These are phyloP conservation scores for Hydrozoanthus tunicans DNA, from an alignment of 64 coral and sea anemone genomes.

Conservation along the genomic window DNA sequence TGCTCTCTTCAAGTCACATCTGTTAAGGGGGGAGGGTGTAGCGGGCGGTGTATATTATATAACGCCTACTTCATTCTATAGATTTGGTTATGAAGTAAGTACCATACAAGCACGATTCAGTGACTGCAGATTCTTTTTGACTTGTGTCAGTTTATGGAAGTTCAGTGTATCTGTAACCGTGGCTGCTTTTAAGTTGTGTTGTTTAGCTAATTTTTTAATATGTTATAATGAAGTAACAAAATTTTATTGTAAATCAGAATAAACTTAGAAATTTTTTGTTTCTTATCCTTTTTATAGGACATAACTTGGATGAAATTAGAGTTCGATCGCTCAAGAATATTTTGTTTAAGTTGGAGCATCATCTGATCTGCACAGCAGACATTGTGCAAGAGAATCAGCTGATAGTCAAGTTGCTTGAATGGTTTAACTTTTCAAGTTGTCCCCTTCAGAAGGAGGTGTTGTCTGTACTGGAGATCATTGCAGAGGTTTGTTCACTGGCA, in stretches of 20 bases:
- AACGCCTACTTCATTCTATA: too few relatives aligned
- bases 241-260: neutral
- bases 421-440: conserved; percentile 84
- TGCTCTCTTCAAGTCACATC: too few relatives aligned
- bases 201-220: too few relatives aligned
- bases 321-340: conserved; percentile 90
- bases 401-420: conserved; percentile 83
- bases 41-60: too few relatives aligned
- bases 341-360: conserved; percentile 90
- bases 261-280: neutral
- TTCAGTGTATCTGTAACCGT: too few relatives aligned
- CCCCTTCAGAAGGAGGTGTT: conserved; percentile 87
- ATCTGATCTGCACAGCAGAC: conserved; percentile 83
- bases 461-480: conserved; percentile 68
- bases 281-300: conserved; percentile 45
- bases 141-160: too few relatives aligned
- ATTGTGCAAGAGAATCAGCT: conserved; percentile 88
- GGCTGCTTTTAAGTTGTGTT: too few relatives aligned
- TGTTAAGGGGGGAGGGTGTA: too few relatives aligned
- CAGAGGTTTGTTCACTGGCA: conserved; percentile 72
- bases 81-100: too few relatives aligned
- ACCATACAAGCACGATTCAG: too few relatives aligned
- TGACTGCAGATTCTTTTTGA: too few relatives aligned
- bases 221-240: neutral
- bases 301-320: conserved; percentile 90